Conservation (phyloP, 2,113 vertebrate genomes). For the Abramis brama region DNA sequence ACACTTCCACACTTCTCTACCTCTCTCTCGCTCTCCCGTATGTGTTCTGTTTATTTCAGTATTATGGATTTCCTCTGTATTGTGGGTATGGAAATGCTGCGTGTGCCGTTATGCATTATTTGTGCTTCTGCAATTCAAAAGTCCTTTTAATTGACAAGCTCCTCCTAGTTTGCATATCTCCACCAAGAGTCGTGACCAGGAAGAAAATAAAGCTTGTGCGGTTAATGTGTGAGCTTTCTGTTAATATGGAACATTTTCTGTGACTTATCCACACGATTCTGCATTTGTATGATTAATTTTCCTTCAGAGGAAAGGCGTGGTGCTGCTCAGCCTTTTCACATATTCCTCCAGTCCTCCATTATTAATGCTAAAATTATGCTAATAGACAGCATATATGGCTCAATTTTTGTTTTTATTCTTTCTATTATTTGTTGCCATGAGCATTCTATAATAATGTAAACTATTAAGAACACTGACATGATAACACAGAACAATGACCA, state of each 20-base stretch:
- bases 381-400: background rate
- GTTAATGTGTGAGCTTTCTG: constrained; percentile 17
- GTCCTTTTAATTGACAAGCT: constrained; percentile 62
- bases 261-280: constrained; percentile 2
- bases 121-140: constrained; percentile 58
- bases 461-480: background rate
- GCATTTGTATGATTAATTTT: constrained; percentile 27
- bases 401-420: background rate
- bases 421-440: constrained; percentile 1
- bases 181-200: constrained; percentile 50
- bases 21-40: background rate
- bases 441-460: constrained; percentile 2
- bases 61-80: constrained; percentile 47
- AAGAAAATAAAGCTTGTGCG: constrained; percentile 20
- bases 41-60: constrained; percentile 2
- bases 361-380: constrained; percentile 9
- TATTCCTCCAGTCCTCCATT: background rate
- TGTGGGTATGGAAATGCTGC: constrained; percentile 68
- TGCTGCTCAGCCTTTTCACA: background rate
- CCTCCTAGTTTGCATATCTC: constrained; percentile 44
- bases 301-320: background rate
- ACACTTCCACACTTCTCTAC: constrained; percentile 12
- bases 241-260: constrained; percentile 16
- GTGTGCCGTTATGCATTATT: constrained; percentile 73
- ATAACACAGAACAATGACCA: background rate